Evolutionary conservation across 2,797 vertebrate genomes (phyloP).

Genomic region (Vultur gryphus): DNA sequence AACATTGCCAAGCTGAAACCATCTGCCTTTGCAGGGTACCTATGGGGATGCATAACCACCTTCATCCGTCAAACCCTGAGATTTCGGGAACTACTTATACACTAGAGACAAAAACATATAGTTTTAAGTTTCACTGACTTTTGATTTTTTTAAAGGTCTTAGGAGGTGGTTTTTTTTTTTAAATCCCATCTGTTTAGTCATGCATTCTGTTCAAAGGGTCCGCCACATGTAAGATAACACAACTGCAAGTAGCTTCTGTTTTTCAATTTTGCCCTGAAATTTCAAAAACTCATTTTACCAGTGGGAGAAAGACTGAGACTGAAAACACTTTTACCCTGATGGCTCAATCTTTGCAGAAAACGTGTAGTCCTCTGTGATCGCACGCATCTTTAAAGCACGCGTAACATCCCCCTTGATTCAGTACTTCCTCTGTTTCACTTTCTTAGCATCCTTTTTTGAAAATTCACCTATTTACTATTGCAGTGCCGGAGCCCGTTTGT

Average conservation of each 20-base stretch:
- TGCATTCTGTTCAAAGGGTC: background rate
- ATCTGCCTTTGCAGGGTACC: background rate
- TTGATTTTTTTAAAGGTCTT: background rate
- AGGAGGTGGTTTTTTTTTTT: background rate
- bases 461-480: background rate
- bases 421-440: background rate
- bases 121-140: background rate
- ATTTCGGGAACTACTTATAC: background rate
- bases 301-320: background rate
- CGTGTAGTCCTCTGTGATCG: fast-evolving
- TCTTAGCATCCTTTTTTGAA: background rate
- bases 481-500: fast-evolving
- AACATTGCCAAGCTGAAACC: background rate
- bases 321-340: background rate
- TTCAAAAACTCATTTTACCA: background rate
- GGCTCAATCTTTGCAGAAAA: background rate
- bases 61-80: background rate
- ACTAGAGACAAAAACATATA: background rate
- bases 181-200: background rate
- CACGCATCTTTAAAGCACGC: background rate
- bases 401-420: background rate
- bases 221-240: background rate
- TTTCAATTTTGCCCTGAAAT: background rate
- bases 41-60: background rate
- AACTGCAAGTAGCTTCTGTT: background rate